A percentile compares a stretch with the other conserved stretches of the same genome.
Evolutionary conservation across 2,888 invertebrate genomes (phyloP).

Genomic region (Ophioninae sp.): DNA sequence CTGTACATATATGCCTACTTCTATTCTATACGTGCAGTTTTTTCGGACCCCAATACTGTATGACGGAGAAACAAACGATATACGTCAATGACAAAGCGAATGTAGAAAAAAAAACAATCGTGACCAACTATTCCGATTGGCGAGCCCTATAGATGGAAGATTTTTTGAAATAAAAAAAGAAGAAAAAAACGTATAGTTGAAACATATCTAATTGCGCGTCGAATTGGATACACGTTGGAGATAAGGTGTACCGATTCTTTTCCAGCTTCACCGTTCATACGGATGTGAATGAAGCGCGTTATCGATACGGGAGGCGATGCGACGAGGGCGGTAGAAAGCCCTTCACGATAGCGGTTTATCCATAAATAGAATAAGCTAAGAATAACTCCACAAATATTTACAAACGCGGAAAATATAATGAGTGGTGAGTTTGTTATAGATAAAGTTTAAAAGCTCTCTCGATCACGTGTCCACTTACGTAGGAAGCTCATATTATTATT

Average conservation of each 20-base stretch:
- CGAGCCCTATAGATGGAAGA: conserved; percentile 7
- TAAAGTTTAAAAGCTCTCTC: conserved; percentile 60
- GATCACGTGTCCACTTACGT: conserved; percentile 20
- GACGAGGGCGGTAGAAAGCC: neutral
- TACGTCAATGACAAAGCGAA: neutral
- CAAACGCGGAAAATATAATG: conserved; percentile 16
- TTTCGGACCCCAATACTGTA: conserved; percentile 8
- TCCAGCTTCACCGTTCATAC: conserved; percentile 44
- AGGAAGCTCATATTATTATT: neutral
- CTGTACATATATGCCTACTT: conserved; percentile 67
- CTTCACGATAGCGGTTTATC: conserved; percentile 5
- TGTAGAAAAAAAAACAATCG: conserved; percentile 9
- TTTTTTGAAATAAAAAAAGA: conserved; percentile 29
- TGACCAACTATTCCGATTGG: conserved; percentile 53
- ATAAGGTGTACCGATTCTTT: conserved; percentile 37
- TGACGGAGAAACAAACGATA: conserved; percentile 10
- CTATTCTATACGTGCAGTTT: conserved; percentile 10
- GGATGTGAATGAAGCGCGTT: neutral
- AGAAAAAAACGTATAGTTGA: conserved; percentile 31
- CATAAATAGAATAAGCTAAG: conserved; percentile 28
- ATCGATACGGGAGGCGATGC: conserved; percentile 9
- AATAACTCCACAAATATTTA: conserved; percentile 48
- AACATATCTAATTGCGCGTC: conserved; percentile 38
- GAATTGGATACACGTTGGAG: conserved; percentile 14
- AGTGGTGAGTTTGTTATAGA: conserved; percentile 37